A percentile compares a stretch with the other conserved stretches of the same genome.
These are phyloP conservation scores for Pogonognathellus flavescens DNA, from an alignment of 1,140 invertebrate genomes.

Conservation along the genomic window DNA sequence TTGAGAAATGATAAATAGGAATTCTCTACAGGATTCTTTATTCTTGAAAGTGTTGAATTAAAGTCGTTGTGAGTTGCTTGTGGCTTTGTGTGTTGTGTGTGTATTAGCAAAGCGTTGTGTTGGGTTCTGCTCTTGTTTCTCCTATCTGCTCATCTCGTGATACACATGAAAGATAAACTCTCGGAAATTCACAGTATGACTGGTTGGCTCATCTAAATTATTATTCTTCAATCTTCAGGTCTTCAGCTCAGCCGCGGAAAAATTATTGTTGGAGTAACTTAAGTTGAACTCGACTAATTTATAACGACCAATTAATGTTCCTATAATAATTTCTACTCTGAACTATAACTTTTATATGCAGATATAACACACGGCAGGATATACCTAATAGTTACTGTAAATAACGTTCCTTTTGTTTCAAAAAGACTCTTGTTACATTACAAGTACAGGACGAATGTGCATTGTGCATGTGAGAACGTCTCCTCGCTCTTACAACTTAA, in stretches of 20 bases:
- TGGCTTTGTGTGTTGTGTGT: neutral
- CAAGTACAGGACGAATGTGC: too few relatives aligned
- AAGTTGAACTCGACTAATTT: constrained; percentile 28
- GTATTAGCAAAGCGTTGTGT: neutral
- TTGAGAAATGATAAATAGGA: constrained; percentile 30
- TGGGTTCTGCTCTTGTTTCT: constrained; percentile 17
- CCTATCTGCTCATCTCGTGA: constrained; percentile 3
- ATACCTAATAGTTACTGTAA: neutral
- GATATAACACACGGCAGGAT: neutral
- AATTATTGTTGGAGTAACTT: constrained; percentile 35
- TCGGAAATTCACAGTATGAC: constrained; percentile 12
- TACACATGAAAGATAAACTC: neutral
- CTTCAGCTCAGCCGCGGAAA: neutral
- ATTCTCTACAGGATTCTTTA: constrained; percentile 31
- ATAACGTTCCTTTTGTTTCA: constrained; percentile 11
- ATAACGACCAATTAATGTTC: constrained; percentile 41
- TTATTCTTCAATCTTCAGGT: constrained; percentile 5
- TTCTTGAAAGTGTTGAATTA: constrained; percentile 8
- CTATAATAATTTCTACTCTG: neutral
- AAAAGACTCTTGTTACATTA: constrained; percentile 11
- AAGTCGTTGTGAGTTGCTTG: neutral
- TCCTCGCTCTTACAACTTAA: constrained; percentile 13
- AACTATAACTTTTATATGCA: neutral
- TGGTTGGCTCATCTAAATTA: neutral
- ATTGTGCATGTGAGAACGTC: neutral